Conservation (phyloP, 2,797 vertebrate genomes). For the Psittacula echo region DNA sequence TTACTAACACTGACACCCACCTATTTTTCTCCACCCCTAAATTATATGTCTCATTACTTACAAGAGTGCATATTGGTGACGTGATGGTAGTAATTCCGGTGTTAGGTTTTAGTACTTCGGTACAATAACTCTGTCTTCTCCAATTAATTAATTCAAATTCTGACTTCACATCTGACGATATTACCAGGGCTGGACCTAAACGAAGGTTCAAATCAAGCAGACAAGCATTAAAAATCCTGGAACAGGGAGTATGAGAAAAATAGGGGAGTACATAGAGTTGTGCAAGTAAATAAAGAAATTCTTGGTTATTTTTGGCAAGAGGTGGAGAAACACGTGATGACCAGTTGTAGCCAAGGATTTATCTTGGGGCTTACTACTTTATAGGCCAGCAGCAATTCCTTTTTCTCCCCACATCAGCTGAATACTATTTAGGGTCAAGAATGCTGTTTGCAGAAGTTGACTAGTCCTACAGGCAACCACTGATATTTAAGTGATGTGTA, state of each 20-base stretch:
- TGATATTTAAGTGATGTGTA: neutral
- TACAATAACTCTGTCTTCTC: neutral
- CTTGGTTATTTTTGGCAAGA: slow-evolving; percentile 45
- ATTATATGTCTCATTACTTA: neutral
- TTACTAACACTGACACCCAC: neutral
- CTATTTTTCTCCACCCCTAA: neutral
- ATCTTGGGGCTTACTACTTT: slow-evolving; percentile 10
- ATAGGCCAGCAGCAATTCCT: slow-evolving; percentile 21
- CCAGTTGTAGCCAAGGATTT: slow-evolving; percentile 39
- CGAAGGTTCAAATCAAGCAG: slow-evolving; percentile 3
- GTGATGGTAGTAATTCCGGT: neutral
- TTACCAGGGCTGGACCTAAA: neutral
- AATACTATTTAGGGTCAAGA: slow-evolving; percentile 38
- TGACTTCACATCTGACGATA: neutral
- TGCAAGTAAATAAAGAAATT: slow-evolving; percentile 49
- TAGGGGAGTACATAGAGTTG: slow-evolving; percentile 21
- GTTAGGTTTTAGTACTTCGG: neutral
- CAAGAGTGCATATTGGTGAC: neutral
- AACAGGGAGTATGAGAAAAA: slow-evolving; percentile 20
- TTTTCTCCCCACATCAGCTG: neutral
- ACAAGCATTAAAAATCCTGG: neutral
- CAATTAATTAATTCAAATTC: slow-evolving; percentile 3
- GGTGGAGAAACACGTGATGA: slow-evolving; percentile 11
- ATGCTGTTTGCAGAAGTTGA: slow-evolving; percentile 7
- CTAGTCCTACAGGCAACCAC: neutral